Percentiles rank a stretch among this genome's conserved stretches.
phyloP scores from a whole-genome alignment of 1,140 invertebrate species.

The Drosophila saltans region DNA sequence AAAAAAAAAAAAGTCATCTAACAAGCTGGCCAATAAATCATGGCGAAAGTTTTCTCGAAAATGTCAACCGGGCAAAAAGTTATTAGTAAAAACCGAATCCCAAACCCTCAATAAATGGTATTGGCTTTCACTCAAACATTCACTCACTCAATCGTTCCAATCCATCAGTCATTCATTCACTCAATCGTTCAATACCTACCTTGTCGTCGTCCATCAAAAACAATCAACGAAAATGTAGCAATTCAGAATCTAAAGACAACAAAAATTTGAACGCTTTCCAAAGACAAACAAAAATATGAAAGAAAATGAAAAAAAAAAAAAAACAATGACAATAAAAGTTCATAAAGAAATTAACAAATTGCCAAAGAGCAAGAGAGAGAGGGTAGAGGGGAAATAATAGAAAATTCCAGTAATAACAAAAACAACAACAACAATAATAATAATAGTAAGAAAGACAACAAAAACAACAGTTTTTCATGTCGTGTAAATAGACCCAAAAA shows the following conservation, averaged over 20 bases:
- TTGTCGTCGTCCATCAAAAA: conserved; percentile 36
- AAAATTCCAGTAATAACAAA: conserved; percentile 23
- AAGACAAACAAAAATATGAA: conserved; percentile 23
- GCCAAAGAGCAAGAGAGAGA: conserved; percentile 11
- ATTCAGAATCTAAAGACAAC: conserved; percentile 57
- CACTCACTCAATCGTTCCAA: not conserved
- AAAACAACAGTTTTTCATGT: conserved; percentile 16
- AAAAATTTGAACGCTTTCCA: conserved; percentile 11
- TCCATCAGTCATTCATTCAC: not conserved
- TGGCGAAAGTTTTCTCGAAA: conserved; percentile 62
- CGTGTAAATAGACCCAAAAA: conserved; percentile 36
- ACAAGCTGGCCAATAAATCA: conserved; percentile 76
- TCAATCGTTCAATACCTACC: conserved; percentile 2
- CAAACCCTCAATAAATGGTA: conserved; percentile 42
- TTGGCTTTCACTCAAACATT: conserved; percentile 50
- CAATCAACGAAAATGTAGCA: conserved; percentile 61
- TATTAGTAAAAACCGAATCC: conserved; percentile 37
- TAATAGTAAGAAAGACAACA: conserved; percentile 22
- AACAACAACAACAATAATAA: conserved; percentile 13
- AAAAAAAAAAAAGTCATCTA: conserved; percentile 38
- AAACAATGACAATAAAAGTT: conserved; percentile 70
- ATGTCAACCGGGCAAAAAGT: conserved; percentile 57
- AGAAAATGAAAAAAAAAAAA: conserved; percentile 18
- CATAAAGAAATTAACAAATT: conserved; percentile 81
- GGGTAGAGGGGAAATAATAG: conserved; percentile 21